phyloP scores from a whole-genome alignment of 2,888 invertebrate species.

The Amiota communis region DNA sequence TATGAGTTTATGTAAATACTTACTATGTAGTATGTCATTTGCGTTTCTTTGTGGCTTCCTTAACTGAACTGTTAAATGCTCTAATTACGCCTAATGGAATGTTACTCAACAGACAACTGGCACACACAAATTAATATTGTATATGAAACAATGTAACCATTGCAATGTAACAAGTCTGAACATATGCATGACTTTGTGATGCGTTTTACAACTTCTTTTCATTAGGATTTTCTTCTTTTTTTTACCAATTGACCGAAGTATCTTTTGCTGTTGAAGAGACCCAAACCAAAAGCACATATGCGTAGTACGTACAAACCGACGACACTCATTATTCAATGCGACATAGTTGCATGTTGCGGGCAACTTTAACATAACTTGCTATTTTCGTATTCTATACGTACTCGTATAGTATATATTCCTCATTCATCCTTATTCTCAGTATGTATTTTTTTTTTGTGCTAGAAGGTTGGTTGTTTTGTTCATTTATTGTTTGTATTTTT shows the following conservation, averaged over 20 bases:
- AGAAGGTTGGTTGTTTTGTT: neutral
- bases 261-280: neutral
- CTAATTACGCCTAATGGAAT: constrained; percentile 67
- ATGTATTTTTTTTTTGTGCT: neutral
- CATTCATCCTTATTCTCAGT: neutral
- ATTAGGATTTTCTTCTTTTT: neutral
- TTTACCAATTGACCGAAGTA: constrained; percentile 6
- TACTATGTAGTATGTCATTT: constrained; percentile 41
- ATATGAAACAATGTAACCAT: neutral
- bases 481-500: neutral
- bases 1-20: constrained; percentile 42
- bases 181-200: constrained; percentile 63
- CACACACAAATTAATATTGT: neutral
- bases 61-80: constrained; percentile 54
- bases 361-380: constrained; percentile 11
- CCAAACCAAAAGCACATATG: neutral
- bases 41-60: constrained; percentile 12
- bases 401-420: too few species aligned
- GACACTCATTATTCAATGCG: neutral
- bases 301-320: neutral
- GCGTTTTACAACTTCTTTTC: constrained; percentile 1
- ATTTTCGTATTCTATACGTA: neutral
- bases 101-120: constrained; percentile 38
- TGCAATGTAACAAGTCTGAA: constrained; percentile 34
- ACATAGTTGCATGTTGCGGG: neutral